Base-by-base conservation (phyloP, 2,797 vertebrate genomes). In the Somateria mollissima region DNA sequence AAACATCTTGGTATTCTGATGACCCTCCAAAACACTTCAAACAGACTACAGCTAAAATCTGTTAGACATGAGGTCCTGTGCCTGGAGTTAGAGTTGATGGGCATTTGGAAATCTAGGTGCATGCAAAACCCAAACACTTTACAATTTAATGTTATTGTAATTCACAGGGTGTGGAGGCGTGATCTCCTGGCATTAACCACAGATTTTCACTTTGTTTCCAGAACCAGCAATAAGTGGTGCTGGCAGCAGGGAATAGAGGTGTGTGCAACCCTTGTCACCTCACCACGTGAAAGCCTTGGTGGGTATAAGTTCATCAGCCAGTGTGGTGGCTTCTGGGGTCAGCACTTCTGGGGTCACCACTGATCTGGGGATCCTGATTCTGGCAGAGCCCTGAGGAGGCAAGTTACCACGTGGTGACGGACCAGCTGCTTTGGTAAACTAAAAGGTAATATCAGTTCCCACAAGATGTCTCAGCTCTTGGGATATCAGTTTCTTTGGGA, bases 271-370 rank as follows among this genome's bases (percentile, higher is more conserved):
- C 20, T 7, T 81, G 77, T 75, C 54, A 11, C 39, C 34, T 83
- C 11, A 6, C 24, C 14, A 12, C 92, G 24, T 60, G 89, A 61
- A 17, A 76, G 19, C 16, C 19, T 2, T 0, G 36, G 45, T 36
- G 72, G 60, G 39, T n/a, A 92, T n/a, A 72, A 34, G 19, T 82
- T 81, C 74, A 90, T 92, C 56, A 45, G 14, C 11, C 5, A n/a
- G 34, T 1, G 0, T 1, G 8, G 57, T 8, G 53, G 43, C 61
- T 92, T 49, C 7, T 0, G 1, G 61, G 64, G 27, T 20, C 0
- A 0, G 21, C 43, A 72, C 65, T 62, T 58, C 86, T 43, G 43
- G 43, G 43, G 43, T 43, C 43, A 43, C 8, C 43, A 43, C 17
- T 43, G 43, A 93, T 70, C 58, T 86, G 91, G 43, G 77, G 34